Conservation (phyloP, 2,797 vertebrate genomes). For the Dendrocincla tyrannina region DNA sequence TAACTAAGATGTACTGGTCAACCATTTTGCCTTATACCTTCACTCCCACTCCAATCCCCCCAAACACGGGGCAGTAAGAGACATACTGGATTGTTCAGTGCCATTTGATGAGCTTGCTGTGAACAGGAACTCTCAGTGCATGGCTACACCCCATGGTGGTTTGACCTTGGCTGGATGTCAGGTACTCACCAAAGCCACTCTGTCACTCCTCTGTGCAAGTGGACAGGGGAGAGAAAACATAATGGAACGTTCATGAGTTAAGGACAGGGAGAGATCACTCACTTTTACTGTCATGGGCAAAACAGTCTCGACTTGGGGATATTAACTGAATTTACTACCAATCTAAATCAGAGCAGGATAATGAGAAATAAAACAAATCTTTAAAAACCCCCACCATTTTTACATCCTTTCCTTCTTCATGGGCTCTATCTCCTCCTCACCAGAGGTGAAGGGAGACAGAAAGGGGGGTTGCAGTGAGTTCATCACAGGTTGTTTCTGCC, state of each 20-base stretch:
- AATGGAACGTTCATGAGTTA: not conserved
- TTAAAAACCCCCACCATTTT: not conserved
- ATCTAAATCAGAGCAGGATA: not conserved
- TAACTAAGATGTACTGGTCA: not conserved
- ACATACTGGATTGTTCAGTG: not conserved
- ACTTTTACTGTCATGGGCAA: not conserved
- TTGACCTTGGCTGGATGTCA: not conserved
- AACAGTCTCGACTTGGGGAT: not conserved
- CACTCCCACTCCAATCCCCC: not conserved
- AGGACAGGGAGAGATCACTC: not conserved
- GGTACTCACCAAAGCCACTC: not conserved
- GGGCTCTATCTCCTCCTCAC: not conserved
- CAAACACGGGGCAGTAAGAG: not conserved
- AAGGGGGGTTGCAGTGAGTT: not conserved
- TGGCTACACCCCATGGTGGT: rapidly evolving
- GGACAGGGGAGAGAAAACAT: not conserved
- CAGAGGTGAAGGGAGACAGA: not conserved
- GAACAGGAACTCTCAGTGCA: not conserved
- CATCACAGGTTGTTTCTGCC: not conserved
- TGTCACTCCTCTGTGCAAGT: not conserved
- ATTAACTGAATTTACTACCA: not conserved
- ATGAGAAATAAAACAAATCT: not conserved
- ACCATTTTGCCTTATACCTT: not conserved
- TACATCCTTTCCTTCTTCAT: not conserved
- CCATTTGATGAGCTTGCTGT: not conserved